Conservation (phyloP, 2,797 vertebrate species). For the Leptatherina wallacei region DNA sequence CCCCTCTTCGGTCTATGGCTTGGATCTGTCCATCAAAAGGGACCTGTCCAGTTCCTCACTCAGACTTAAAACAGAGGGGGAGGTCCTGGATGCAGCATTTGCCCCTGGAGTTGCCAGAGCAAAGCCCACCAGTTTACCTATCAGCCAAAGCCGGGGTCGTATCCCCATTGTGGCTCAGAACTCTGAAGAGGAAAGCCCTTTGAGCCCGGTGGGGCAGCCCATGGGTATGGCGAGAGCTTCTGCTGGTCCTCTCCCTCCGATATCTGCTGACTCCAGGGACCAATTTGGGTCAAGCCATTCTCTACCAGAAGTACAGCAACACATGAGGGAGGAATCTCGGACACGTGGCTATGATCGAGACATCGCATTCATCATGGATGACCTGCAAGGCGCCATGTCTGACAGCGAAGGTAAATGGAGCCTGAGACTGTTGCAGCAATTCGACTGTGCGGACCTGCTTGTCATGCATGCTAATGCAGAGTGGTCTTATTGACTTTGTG, state of each 20-base stretch:
- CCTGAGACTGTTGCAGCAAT: conserved; percentile 84
- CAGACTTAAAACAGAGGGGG: conserved; percentile 92
- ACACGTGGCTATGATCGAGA: conserved; percentile 97
- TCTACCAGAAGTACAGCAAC: conserved; percentile 98
- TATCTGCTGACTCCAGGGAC: conserved; percentile 97
- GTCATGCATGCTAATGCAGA: conserved; percentile 90
- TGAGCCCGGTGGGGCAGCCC: conserved; percentile 98
- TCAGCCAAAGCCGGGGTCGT: conserved; percentile 97
- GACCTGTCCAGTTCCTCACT: conserved; percentile 96
- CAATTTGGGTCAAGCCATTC: conserved; percentile 99
- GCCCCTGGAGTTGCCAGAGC: conserved; percentile 89
- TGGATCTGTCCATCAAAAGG: conserved; percentile 96
- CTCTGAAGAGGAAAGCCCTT: conserved; percentile 97
- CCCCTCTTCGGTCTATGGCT: conserved; percentile 96
- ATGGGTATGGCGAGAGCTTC: conserved; percentile 99
- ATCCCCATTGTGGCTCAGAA: conserved; percentile 99
- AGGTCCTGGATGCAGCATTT: conserved; percentile 93
- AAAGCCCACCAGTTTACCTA: conserved; percentile 97
- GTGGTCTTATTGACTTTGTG: conserved; percentile 78
- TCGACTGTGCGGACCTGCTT: conserved; percentile 85
- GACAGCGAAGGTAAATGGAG: conserved; percentile 99
- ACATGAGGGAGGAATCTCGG: conserved; percentile 98
- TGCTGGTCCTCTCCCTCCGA: conserved; percentile 97
- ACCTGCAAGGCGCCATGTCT: conserved; percentile 99
- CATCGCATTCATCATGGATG: conserved; percentile 99